Evolutionary conservation across 2,797 vertebrate genomes (phyloP).

Genomic region (Mus caroli): DNA sequence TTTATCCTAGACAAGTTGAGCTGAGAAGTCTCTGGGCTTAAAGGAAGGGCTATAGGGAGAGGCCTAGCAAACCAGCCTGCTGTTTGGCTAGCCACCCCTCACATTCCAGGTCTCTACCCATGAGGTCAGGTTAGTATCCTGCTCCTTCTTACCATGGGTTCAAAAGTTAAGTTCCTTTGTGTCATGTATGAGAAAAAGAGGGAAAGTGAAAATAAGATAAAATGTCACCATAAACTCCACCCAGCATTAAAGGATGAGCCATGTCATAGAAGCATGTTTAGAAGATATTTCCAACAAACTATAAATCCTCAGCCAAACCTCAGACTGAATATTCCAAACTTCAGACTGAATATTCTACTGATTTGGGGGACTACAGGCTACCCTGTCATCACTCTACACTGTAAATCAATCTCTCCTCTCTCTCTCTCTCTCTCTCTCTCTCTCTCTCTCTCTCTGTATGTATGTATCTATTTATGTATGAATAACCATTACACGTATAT

Average conservation of each 20-base stretch:
- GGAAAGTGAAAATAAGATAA: neutral
- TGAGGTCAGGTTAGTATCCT: neutral
- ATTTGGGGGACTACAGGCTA: neutral
- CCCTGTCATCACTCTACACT: neutral
- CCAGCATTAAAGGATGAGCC: neutral
- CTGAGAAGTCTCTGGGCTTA: neutral
- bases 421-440: neutral
- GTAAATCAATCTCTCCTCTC: neutral
- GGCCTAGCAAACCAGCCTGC: neutral
- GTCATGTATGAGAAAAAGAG: neutral
- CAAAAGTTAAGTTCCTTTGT: neutral
- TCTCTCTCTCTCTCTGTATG: neutral
- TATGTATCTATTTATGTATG: neutral
- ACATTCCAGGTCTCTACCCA: neutral
- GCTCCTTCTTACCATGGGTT: neutral
- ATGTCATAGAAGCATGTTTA: neutral
- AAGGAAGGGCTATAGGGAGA: neutral
- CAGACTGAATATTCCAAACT: neutral
- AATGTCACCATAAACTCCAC: neutral
- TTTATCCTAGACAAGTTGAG: neutral
- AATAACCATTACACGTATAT: neutral
- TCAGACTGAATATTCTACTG: neutral
- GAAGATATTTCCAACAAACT: neutral
- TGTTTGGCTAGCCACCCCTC: neutral
- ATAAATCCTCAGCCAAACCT: neutral